A percentile compares a stretch with the other conserved stretches of the same genome.
phyloP scores from a whole-genome alignment of 1,140 invertebrate genomes.

The Agraylea sexmaculata region DNA sequence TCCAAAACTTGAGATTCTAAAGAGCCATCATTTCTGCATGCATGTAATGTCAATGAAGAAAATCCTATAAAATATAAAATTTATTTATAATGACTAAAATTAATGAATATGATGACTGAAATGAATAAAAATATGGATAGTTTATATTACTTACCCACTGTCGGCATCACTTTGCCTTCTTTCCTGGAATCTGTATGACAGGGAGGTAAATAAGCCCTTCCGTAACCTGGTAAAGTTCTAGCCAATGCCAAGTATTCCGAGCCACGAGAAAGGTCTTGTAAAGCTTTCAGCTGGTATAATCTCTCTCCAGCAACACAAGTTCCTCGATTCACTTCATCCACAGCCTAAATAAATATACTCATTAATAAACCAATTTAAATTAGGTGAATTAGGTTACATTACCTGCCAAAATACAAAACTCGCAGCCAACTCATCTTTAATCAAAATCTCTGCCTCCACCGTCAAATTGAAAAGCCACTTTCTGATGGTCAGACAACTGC shows the following conservation, averaged over 20 bases:
- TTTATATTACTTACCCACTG: slow-evolving; percentile 46
- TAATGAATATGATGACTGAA: too few relatives aligned
- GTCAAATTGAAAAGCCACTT: slow-evolving; percentile 79
- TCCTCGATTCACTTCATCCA: slow-evolving; percentile 91
- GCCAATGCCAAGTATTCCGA: slow-evolving; percentile 81
- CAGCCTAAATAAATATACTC: too few relatives aligned
- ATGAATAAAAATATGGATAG: slow-evolving; percentile 4
- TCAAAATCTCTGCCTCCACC: slow-evolving; percentile 35
- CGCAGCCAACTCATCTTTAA: slow-evolving; percentile 40
- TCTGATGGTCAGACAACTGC: slow-evolving; percentile 84
- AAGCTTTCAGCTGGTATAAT: slow-evolving; percentile 87
- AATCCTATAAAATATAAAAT: slow-evolving; percentile 11
- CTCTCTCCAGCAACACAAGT: slow-evolving; percentile 80
- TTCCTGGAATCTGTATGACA: slow-evolving; percentile 89
- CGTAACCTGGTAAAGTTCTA: slow-evolving; percentile 78
- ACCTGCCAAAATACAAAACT: slow-evolving; percentile 71
- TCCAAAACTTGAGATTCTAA: slow-evolving; percentile 77
- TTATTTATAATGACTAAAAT: neutral
- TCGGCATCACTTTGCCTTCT: slow-evolving; percentile 80
- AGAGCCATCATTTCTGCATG: slow-evolving; percentile 77
- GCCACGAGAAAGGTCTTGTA: slow-evolving; percentile 81
- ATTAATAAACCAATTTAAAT: too few relatives aligned
- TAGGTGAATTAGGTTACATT: too few relatives aligned
- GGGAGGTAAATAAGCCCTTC: slow-evolving; percentile 86
- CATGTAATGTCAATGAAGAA: slow-evolving; percentile 50